Conservation (phyloP, 2,888 invertebrate genomes). For the Leucozona laternaria region DNA sequence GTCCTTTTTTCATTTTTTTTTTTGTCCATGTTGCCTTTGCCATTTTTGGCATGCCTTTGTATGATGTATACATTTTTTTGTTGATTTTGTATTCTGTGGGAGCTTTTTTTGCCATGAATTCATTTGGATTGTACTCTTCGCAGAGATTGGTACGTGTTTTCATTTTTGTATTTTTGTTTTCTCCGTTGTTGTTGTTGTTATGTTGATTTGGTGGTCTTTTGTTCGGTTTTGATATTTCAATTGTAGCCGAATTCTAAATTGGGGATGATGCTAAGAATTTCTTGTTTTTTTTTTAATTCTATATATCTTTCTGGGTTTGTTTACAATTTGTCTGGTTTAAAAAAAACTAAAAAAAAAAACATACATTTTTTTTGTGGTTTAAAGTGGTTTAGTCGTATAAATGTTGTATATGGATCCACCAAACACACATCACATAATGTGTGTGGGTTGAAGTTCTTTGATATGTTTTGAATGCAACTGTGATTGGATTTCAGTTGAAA, state of each 20-base stretch:
- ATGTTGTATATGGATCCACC: background rate
- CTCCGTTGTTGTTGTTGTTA: constrained; percentile 36
- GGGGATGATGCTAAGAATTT: constrained; percentile 38
- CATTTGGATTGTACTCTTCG: constrained; percentile 51
- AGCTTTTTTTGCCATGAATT: constrained; percentile 63
- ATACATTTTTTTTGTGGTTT: constrained; percentile 17
- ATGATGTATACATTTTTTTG: background rate
- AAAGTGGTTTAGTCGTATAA: background rate
- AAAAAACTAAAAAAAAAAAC: background rate
- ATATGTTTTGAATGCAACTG: constrained; percentile 30
- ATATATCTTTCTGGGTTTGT: constrained; percentile 32
- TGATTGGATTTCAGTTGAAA: constrained; percentile 40
- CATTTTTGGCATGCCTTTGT: constrained; percentile 63
- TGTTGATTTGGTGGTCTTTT: constrained; percentile 53
- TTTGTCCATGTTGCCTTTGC: no score
- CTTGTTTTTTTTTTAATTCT: constrained; percentile 3
- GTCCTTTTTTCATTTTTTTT: constrained; percentile 49
- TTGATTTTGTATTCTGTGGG: constrained; percentile 21
- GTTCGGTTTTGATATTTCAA: constrained; percentile 72
- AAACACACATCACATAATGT: background rate
- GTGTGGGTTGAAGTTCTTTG: constrained; percentile 35
- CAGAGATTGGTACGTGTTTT: constrained; percentile 14
- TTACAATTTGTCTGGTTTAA: constrained; percentile 59
- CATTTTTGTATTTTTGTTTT: constrained; percentile 7
- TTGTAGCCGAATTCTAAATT: constrained; percentile 58